Conservation (phyloP, 1,140 invertebrate genomes). For the Microplitis demolitor region DNA sequence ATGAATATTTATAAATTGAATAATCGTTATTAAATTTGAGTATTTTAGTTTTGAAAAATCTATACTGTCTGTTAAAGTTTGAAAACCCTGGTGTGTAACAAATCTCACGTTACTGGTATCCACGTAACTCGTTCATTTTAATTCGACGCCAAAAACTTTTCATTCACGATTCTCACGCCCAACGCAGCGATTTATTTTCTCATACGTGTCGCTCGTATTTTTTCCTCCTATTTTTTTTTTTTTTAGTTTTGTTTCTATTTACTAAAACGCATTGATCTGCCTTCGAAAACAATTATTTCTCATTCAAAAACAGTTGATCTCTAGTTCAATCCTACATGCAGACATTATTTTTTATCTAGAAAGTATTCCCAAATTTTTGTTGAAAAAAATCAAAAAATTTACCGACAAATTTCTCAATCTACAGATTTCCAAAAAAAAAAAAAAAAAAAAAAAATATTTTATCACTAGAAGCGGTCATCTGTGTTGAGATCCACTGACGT, state of each 20-base stretch:
- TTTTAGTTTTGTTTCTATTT: background rate
- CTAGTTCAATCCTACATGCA: too few relatives aligned
- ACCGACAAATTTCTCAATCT: too few relatives aligned
- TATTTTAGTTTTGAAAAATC: background rate
- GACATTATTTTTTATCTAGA: too few relatives aligned
- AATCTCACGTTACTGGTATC: constrained; percentile 14
- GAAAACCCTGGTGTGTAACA: constrained; percentile 10
- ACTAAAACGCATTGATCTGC: background rate
- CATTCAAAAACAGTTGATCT: too few relatives aligned
- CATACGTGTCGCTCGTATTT: constrained; percentile 6
- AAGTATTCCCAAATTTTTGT: too few relatives aligned
- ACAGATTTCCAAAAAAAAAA: too few relatives aligned
- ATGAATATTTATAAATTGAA: too few relatives aligned
- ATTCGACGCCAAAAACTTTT: constrained; percentile 28
- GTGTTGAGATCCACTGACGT: too few relatives aligned
- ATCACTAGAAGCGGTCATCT: too few relatives aligned
- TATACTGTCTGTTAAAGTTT: background rate
- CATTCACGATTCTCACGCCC: constrained; percentile 16
- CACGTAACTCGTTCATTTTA: constrained; percentile 24
- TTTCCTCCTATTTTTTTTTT: background rate
- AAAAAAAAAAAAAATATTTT: too few relatives aligned
- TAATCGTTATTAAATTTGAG: background rate
- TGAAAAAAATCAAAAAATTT: too few relatives aligned
- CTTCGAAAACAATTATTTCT: too few relatives aligned
- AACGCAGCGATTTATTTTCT: constrained; percentile 21